Conservation (phyloP, 2,888 invertebrate genomes). For the Diaperis boleti region DNA sequence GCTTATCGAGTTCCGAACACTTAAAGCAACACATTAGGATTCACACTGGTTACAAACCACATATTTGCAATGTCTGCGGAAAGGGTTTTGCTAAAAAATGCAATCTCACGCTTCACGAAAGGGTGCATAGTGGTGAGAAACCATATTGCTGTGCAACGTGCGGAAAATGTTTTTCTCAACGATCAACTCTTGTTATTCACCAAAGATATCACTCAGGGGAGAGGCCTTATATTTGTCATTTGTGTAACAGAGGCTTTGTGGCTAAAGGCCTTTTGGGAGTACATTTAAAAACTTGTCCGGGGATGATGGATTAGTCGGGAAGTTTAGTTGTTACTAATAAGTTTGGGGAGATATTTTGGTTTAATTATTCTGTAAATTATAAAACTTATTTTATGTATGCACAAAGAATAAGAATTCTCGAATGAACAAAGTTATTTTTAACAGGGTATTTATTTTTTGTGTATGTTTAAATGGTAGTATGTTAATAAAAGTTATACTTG, state of each 20-base stretch:
- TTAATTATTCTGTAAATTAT: not conserved
- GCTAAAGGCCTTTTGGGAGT: conserved; percentile 72
- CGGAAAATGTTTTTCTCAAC: conserved; percentile 47
- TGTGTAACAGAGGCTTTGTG: conserved; percentile 72
- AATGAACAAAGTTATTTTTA: too few relatives aligned
- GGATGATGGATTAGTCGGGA: conserved; percentile 32
- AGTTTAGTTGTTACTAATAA: not conserved
- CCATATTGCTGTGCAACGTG: conserved; percentile 53
- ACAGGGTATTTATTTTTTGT: too few relatives aligned
- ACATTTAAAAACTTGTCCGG: conserved; percentile 68
- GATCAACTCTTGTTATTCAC: conserved; percentile 47
- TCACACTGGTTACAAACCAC: conserved; percentile 58
- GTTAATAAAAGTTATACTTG: too few relatives aligned
- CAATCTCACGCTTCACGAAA: conserved; percentile 49
- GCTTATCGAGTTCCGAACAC: conserved; percentile 53
- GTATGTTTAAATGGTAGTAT: too few relatives aligned
- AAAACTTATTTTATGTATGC: too few relatives aligned
- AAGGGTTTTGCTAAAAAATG: conserved; percentile 55
- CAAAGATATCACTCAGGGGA: conserved; percentile 52
- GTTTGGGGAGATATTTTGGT: not conserved
- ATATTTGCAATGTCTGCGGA: conserved; percentile 53
- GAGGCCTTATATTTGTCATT: conserved; percentile 69
- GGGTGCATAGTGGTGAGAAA: conserved; percentile 52
- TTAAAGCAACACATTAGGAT: conserved; percentile 54
- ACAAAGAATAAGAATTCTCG: too few relatives aligned